Evolutionary conservation across 2,797 vertebrate species (phyloP).

Genomic region (Tragopan temminckii): DNA sequence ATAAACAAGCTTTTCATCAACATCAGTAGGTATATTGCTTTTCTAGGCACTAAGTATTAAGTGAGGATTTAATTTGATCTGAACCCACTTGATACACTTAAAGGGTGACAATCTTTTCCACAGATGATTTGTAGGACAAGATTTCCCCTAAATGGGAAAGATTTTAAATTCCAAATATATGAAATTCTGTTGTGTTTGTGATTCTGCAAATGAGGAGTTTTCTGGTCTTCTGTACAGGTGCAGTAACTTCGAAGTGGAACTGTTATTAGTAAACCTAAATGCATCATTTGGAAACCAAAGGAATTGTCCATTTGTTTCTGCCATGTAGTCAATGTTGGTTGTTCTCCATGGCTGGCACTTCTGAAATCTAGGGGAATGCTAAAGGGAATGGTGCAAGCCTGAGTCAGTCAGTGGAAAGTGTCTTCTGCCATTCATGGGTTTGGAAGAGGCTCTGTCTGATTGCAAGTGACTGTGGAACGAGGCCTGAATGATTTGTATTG

Average conservation of each 20-base stretch:
- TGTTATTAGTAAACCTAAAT: not conserved
- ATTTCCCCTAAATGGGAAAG: not conserved
- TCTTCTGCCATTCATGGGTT: accelerated
- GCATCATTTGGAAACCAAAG: not conserved
- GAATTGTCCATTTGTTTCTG: not conserved
- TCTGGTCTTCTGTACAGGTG: not conserved
- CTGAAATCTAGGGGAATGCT: not conserved
- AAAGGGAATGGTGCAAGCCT: not conserved
- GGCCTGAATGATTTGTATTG: not conserved
- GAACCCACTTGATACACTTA: not conserved
- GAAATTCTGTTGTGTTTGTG: not conserved
- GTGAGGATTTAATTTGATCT: not conserved
- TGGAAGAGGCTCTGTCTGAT: not conserved
- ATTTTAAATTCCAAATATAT: not conserved
- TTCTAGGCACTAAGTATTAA: not conserved
- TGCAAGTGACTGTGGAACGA: not conserved
- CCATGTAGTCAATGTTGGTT: not conserved
- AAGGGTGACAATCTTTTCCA: not conserved
- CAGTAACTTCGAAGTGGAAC: not conserved
- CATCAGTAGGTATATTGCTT: not conserved
- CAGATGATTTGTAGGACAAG: not conserved
- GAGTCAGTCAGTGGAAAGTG: not conserved
- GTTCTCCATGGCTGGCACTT: not conserved
- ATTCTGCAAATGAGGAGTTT: accelerated
- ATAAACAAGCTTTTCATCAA: not conserved